These are phyloP conservation scores for Episyrphus balteatus DNA, from an alignment of 1,140 invertebrate genomes.

Conservation along the genomic window DNA sequence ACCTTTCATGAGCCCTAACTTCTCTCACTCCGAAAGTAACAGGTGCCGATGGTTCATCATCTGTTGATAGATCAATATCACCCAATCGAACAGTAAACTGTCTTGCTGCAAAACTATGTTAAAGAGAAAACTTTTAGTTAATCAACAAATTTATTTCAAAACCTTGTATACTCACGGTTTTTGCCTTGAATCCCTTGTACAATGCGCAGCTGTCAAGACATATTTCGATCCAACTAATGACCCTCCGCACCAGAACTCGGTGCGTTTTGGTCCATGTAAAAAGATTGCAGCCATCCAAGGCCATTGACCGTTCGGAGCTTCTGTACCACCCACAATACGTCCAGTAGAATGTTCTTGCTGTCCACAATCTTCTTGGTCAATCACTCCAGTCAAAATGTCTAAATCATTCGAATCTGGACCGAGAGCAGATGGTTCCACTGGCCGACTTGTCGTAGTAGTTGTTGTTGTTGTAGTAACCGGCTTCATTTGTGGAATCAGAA, in stretches of 20 bases:
- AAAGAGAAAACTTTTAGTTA: neutral
- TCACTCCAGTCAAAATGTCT: conserved; percentile 27
- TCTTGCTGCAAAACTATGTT: conserved; percentile 61
- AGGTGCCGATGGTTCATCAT: conserved; percentile 68
- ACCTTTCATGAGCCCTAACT: conserved; percentile 61
- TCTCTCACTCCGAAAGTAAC: conserved; percentile 64
- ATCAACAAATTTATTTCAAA: neutral
- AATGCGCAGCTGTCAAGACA: conserved; percentile 85
- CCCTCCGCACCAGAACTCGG: conserved; percentile 91
- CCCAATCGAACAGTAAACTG: conserved; percentile 83
- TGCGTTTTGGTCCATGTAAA: conserved; percentile 68
- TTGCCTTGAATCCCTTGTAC: conserved; percentile 73
- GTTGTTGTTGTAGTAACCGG: conserved; percentile 30
- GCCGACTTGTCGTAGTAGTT: conserved; percentile 25
- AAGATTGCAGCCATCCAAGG: conserved; percentile 93
- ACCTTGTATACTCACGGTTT: conserved; percentile 68
- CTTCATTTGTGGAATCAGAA: conserved; percentile 35
- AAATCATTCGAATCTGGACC: conserved; percentile 16
- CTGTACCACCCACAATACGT: conserved; percentile 79
- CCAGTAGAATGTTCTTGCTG: conserved; percentile 69
- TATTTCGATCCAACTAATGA: conserved; percentile 69
- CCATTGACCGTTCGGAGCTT: conserved; percentile 70
- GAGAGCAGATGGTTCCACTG: conserved; percentile 2
- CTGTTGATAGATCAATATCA: conserved; percentile 71
- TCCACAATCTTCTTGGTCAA: conserved; percentile 59